Conservation (phyloP, 2,888 invertebrate genomes). For the Acanthopleura granulata region DNA sequence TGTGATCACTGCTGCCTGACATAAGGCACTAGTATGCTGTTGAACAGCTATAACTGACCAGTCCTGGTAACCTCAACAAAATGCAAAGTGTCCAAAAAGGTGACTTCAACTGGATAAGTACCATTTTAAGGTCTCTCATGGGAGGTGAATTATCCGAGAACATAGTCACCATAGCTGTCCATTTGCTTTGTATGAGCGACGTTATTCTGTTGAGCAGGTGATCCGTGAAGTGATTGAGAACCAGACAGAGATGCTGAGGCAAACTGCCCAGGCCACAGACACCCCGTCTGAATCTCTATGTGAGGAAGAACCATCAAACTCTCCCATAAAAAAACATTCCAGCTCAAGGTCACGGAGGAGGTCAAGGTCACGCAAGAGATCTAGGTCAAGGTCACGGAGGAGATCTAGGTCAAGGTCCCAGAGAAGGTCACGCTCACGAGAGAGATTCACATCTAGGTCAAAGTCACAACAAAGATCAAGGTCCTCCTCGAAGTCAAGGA, state of each 20-base stretch:
- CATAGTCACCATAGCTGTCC: no score
- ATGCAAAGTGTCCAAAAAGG: no score
- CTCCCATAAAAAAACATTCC: neutral
- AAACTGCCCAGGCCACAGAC: neutral
- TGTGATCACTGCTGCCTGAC: no score
- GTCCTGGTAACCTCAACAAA: no score
- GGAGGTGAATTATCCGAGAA: no score
- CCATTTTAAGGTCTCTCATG: no score
- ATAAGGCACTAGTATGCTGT: no score
- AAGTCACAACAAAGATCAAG: neutral
- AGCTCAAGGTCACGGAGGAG: neutral
- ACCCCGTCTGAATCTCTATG: neutral
- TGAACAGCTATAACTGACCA: no score
- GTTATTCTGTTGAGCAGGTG: neutral
- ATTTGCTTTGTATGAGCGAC: no score
- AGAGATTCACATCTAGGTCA: neutral
- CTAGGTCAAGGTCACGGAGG: neutral
- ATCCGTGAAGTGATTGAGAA: conserved; percentile 7
- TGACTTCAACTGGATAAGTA: no score
- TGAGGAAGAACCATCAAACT: neutral
- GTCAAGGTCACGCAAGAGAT: conserved; percentile 1
- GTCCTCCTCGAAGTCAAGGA: neutral
- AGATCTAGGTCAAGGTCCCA: neutral
- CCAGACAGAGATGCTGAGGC: neutral
- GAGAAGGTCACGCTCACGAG: neutral